Percentiles rank a stretch among this genome's conserved stretches.
phyloP scores from a whole-genome alignment of 2,797 vertebrate species.

The Hippocampus kuda region DNA sequence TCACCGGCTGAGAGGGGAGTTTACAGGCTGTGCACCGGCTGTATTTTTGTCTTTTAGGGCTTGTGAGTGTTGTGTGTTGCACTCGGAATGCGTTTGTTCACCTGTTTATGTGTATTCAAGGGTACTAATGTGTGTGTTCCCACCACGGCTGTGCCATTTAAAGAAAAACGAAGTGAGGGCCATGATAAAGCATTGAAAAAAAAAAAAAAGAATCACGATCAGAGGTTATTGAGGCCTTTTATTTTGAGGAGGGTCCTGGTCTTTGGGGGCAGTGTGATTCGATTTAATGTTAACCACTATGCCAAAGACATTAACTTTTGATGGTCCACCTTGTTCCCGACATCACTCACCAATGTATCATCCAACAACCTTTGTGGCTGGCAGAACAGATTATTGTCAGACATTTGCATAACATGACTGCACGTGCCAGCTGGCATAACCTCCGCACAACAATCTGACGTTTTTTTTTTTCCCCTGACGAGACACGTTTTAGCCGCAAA shows the following conservation, averaged over 20 bases:
- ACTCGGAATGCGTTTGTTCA: constrained; percentile 37
- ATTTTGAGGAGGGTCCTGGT: background rate
- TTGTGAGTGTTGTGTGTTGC: constrained; percentile 10
- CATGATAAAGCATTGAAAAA: constrained; percentile 23
- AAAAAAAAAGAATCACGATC: constrained; percentile 1
- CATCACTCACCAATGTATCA: background rate
- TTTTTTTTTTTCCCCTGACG: background rate
- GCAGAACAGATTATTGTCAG: background rate
- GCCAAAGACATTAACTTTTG: background rate
- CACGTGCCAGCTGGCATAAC: background rate
- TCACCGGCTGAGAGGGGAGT: constrained; percentile 25
- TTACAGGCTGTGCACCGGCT: constrained; percentile 15
- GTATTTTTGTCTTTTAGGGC: background rate
- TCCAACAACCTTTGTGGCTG: background rate
- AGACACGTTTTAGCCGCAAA: background rate
- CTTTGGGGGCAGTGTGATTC: background rate
- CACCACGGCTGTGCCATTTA: constrained; percentile 20
- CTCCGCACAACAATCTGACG: background rate
- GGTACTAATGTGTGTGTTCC: constrained; percentile 35
- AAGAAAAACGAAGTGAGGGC: constrained; percentile 20
- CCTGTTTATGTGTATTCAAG: constrained; percentile 44
- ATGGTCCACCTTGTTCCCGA: background rate
- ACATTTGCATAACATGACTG: background rate
- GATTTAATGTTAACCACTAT: background rate
- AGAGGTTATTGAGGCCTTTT: background rate